Evolutionary conservation across 2,888 invertebrate genomes (phyloP).

Genomic region (Drosophila leonis): DNA sequence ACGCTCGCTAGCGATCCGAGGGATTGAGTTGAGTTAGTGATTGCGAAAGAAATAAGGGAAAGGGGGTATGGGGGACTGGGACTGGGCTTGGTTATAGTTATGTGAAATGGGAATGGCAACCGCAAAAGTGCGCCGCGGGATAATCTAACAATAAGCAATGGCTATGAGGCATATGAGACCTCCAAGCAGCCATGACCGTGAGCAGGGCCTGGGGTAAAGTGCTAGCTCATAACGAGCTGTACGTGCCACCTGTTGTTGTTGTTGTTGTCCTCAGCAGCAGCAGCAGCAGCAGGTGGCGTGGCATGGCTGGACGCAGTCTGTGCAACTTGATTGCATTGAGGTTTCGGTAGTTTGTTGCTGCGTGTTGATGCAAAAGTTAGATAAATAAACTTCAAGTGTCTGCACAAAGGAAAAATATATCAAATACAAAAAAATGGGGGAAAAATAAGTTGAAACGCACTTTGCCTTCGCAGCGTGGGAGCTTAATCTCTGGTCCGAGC

Average conservation of each 20-base stretch:
- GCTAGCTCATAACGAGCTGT: constrained; percentile 61
- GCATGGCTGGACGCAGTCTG: constrained; percentile 50
- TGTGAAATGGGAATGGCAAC: constrained; percentile 38
- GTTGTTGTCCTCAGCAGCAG: constrained; percentile 26
- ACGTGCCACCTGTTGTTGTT: constrained; percentile 69
- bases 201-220: background rate
- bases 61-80: background rate
- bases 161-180: constrained; percentile 67
- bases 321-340: constrained; percentile 62
- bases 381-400: constrained; percentile 76
- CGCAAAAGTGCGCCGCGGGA: constrained; percentile 74
- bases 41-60: background rate
- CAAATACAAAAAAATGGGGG: background rate
- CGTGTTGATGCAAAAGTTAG: constrained; percentile 78
- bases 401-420: constrained; percentile 14
- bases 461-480: constrained; percentile 51
- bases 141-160: constrained; percentile 73
- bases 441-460: constrained; percentile 53
- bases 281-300: constrained; percentile 65
- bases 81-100: constrained; percentile 19
- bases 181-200: background rate
- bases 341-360: constrained; percentile 51
- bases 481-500: constrained; percentile 22
- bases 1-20: constrained; percentile 40
- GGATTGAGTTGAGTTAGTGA: constrained; percentile 28